Evolutionary conservation across 1,140 invertebrate species (phyloP).

Genomic region (Ptiloglossa arizonensis): DNA sequence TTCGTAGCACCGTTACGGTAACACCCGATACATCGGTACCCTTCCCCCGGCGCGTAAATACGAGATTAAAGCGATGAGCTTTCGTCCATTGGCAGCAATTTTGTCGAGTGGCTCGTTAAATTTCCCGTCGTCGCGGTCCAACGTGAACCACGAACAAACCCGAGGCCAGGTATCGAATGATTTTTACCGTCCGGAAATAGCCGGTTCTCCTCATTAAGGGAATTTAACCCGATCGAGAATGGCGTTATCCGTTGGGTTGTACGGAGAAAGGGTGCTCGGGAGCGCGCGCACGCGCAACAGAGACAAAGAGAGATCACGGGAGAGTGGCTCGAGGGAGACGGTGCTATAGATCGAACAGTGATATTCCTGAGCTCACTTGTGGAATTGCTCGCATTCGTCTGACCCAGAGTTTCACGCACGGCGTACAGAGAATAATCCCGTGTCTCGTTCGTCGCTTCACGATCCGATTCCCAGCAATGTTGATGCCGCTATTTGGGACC

Average conservation of each 20-base stretch:
- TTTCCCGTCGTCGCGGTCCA: not conserved
- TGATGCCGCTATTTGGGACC: not conserved
- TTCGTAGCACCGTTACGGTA: too few species aligned
- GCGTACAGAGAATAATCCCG: conserved; percentile 23
- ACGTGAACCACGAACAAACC: not conserved
- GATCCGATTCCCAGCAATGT: conserved; percentile 16
- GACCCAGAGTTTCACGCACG: conserved; percentile 19
- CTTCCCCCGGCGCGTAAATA: too few species aligned
- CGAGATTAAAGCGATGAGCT: too few species aligned
- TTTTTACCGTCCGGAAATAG: conserved; percentile 11
- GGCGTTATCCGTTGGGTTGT: not conserved
- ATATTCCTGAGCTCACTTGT: not conserved
- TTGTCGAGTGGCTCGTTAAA: not conserved
- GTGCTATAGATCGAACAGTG: not conserved
- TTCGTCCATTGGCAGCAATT: not conserved
- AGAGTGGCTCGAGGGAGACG: not conserved
- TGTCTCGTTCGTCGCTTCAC: conserved; percentile 4
- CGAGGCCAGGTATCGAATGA: not conserved
- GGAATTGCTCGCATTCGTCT: conserved; percentile 11
- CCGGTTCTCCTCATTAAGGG: conserved; percentile 3
- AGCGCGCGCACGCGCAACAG: too few species aligned
- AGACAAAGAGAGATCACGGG: too few species aligned
- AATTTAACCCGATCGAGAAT: not conserved
- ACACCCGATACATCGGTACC: too few species aligned
- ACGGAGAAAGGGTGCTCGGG: not conserved